Evolutionary conservation across 1,140 invertebrate species (phyloP).

Genomic region (Caenorhabditis briggsae): DNA sequence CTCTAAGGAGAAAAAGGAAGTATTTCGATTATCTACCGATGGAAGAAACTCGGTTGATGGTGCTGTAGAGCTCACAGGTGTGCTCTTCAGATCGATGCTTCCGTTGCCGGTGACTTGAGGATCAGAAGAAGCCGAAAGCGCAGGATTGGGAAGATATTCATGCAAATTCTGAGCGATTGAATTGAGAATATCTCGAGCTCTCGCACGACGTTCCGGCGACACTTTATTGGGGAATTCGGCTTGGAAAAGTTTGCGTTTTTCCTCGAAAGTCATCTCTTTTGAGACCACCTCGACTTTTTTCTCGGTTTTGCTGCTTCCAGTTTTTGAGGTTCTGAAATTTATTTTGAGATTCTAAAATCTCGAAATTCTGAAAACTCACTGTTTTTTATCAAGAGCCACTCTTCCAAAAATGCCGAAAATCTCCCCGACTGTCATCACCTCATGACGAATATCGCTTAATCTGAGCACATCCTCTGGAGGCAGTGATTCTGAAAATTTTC

Average conservation of each 20-base stretch:
- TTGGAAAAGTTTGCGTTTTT: not conserved
- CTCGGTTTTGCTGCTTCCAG: not conserved
- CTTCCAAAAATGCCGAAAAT: not conserved
- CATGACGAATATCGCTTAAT: not conserved
- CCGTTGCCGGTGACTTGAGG: too few species aligned
- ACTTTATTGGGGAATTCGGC: not conserved
- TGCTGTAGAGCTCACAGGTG: too few species aligned
- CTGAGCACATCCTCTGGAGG: not conserved
- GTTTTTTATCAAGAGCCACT: not conserved
- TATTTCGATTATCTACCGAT: too few species aligned
- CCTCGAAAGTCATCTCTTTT: conserved; percentile 5
- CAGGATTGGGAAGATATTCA: too few species aligned
- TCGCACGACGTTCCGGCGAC: not conserved
- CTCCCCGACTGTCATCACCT: not conserved
- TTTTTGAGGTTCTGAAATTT: not conserved
- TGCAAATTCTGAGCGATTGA: not conserved
- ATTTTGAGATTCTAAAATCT: not conserved
- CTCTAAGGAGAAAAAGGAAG: too few species aligned
- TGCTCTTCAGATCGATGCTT: too few species aligned
- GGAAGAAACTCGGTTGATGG: too few species aligned
- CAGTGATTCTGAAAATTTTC: not conserved
- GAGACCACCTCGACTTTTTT: not conserved
- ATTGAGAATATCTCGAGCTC: not conserved
- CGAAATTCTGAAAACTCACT: not conserved
- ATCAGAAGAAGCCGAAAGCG: too few species aligned